phyloP scores from a whole-genome alignment of 2,888 invertebrate genomes.

The Gonocerus acuteangulatus region DNA sequence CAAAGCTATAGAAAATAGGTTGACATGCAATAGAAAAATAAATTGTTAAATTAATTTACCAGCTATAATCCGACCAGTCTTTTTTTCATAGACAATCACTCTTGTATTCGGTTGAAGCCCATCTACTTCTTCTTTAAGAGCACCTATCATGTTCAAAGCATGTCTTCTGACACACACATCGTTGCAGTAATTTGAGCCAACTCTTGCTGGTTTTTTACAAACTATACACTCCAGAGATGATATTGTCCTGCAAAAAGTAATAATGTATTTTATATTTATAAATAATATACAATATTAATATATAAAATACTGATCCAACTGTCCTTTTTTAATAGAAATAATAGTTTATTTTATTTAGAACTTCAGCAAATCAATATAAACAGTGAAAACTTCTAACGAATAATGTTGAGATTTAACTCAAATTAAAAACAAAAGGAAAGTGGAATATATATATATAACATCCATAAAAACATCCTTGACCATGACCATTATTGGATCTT shows the following conservation, averaged over 20 bases:
- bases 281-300: neutral
- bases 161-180: conserved; percentile 79
- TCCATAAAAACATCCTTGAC: too few species aligned
- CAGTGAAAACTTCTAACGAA: too few species aligned
- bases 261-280: neutral
- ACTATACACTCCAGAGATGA: conserved; percentile 57
- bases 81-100: conserved; percentile 74
- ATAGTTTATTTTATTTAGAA: too few species aligned
- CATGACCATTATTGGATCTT: too few species aligned
- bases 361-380: too few species aligned
- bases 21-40: too few species aligned
- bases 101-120: conserved; percentile 40
- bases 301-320: neutral
- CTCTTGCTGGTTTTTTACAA: conserved; percentile 65
- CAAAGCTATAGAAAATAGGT: too few species aligned
- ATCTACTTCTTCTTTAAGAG: conserved; percentile 34
- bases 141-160: conserved; percentile 45
- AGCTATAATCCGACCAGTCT: conserved; percentile 58
- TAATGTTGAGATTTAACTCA: too few species aligned
- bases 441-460: too few species aligned
- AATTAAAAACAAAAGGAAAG: too few species aligned
- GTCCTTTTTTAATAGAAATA: too few species aligned
- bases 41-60: conserved; percentile 42
- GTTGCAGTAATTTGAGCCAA: conserved; percentile 82
- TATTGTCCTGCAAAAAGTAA: conserved; percentile 27